Evolutionary conservation across 1,140 invertebrate genomes (phyloP), one percentile per base, ranked within the genome.

Genomic region (Drosophila athabasca): DNA sequence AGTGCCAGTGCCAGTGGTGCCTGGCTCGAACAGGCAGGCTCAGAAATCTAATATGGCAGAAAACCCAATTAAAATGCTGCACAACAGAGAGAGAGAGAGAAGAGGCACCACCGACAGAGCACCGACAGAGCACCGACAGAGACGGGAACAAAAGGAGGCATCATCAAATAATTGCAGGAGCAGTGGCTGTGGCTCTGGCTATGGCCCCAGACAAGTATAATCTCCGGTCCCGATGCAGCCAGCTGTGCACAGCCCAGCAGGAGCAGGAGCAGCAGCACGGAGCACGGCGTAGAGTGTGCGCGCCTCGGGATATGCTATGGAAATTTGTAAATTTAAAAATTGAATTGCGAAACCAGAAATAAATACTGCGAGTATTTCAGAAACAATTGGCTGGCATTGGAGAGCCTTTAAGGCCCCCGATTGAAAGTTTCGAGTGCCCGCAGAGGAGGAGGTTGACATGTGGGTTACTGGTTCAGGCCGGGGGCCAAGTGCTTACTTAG

Each of bases 1-100:
- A 39, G 44, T 24, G 50, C 44, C 17, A 19, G 17, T 19, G 17
- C 17, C 17, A 19, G 17, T 19, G 17, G 17, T 19, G 17, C 17
- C 17, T 19, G 17, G 0, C 17, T 19, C 17, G 17, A 43, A 39
- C 17, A 9, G 13, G 13, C 39, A 9, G 39, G 19, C 24, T 58
- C 62, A 51, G 70, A 87, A 85, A 87, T 85, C 82, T 87, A 87
- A 85, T 85, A 87, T 87, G 79, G 78, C 83, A 75, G 82, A 75
- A 87, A 85, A 85, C 78, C 81, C 81, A 85, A 85, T 85, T 87
- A 85, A 85, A 76, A 82, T 52, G 66, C 62, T 45, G 69, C 69
- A 82, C 79, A 83, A 82, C 0, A 19, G 17, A 19, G 17, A 19
- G 17, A 19, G 17, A 19, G 17, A 0, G 31, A 48, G 45, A 5